Conservation (phyloP, 2,797 vertebrate species). For the Urophycis tenuis region DNA sequence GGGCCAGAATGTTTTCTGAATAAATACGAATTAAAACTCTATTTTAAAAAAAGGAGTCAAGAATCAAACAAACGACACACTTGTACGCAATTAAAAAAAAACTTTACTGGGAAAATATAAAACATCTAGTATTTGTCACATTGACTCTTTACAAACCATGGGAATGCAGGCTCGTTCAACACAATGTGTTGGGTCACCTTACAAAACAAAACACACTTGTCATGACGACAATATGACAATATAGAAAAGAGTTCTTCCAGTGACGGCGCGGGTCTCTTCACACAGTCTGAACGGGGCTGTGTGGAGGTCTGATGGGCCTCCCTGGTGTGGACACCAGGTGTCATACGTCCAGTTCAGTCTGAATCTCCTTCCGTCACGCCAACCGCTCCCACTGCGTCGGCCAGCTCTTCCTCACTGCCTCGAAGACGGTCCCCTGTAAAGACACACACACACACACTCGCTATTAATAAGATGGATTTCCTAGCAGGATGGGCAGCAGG, state of each 20-base stretch:
- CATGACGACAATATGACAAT: slow-evolving; percentile 8
- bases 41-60: background rate
- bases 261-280: background rate
- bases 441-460: slow-evolving; percentile 22
- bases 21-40: slow-evolving; percentile 51
- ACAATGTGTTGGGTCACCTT: background rate
- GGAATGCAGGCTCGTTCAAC: background rate
- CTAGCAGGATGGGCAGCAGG: background rate
- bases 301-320: slow-evolving; percentile 12
- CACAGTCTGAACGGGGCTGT: slow-evolving; percentile 7
- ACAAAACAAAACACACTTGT: background rate
- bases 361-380: slow-evolving; percentile 78
- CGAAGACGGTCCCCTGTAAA: slow-evolving; percentile 83
- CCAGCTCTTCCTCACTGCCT: slow-evolving; percentile 86
- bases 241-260: slow-evolving; percentile 15
- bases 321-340: background rate
- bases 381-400: slow-evolving; percentile 69
- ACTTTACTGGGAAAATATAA: slow-evolving; percentile 6
- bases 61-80: background rate
- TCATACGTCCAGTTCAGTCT: slow-evolving; percentile 66
- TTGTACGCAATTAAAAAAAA: slow-evolving; percentile 21
- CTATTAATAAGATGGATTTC: slow-evolving; percentile 10
- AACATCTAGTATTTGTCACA: background rate
- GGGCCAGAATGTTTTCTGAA: slow-evolving; percentile 53
- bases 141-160: background rate